phyloP scores from a whole-genome alignment of 2,888 invertebrate genomes.

The Erebia ligea region DNA sequence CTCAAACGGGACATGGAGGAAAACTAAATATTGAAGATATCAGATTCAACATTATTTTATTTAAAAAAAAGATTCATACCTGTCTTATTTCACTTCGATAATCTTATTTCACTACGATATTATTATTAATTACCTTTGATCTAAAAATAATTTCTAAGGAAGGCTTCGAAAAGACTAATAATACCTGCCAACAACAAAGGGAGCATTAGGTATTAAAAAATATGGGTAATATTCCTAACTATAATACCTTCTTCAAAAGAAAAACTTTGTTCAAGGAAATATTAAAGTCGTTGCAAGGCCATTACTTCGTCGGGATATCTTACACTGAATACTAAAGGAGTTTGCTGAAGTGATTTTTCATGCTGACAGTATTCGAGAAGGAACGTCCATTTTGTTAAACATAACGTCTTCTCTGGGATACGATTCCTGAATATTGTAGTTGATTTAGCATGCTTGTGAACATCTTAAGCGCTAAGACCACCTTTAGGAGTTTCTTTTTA shows the following conservation, averaged over 20 bases:
- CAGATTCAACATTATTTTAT: no score
- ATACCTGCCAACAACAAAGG: neutral
- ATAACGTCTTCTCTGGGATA: neutral
- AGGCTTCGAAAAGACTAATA: neutral
- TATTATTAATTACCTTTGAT: no score
- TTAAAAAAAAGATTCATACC: no score
- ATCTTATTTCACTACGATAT: no score
- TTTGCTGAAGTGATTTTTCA: constrained; percentile 12
- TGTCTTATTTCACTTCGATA: no score
- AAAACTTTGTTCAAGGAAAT: neutral
- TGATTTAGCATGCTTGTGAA: neutral
- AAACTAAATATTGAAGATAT: no score
- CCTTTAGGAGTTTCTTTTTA: no score
- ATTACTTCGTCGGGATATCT: constrained; percentile 12
- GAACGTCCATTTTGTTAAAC: neutral
- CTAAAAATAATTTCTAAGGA: neutral
- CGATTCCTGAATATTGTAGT: neutral
- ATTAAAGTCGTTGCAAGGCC: neutral
- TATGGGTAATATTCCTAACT: no score
- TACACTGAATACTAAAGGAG: constrained; percentile 3
- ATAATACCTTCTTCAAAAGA: no score
- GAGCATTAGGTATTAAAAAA: neutral
- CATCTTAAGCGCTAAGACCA: no score
- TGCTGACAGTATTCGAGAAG: neutral
- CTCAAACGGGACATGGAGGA: no score